Percentiles rank a stretch among this genome's conserved stretches.
Evolutionary conservation across 2,888 invertebrate species (phyloP).

Genomic region (Cantharis rustica): DNA sequence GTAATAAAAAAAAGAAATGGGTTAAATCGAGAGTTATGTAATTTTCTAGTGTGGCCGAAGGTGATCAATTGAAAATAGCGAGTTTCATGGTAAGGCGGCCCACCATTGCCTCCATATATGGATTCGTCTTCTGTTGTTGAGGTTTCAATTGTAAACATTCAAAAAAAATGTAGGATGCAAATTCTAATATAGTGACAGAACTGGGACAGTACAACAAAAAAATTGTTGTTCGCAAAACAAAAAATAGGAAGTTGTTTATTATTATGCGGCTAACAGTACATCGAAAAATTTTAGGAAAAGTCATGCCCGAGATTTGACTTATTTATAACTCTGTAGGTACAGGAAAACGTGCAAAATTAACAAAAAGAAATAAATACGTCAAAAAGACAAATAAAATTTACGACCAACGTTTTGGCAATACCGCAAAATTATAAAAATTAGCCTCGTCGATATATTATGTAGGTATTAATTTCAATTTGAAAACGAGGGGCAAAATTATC

Average conservation of each 20-base stretch:
- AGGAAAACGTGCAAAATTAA: background rate
- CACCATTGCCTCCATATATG: background rate
- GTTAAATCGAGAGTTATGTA: background rate
- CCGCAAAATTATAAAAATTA: background rate
- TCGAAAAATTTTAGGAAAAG: background rate
- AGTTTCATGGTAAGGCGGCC: slow-evolving; percentile 2
- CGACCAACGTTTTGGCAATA: background rate
- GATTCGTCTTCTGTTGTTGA: background rate
- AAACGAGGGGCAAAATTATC: background rate
- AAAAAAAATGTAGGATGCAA: slow-evolving; percentile 4
- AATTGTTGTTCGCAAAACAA: background rate
- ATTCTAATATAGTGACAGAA: background rate
- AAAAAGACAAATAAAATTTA: background rate
- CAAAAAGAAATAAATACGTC: background rate
- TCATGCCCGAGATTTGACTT: background rate
- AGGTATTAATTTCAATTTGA: background rate
- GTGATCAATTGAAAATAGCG: background rate
- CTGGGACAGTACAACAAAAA: background rate
- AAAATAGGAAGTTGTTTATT: background rate
- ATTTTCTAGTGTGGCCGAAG: background rate
- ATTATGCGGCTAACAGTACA: background rate
- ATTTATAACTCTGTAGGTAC: background rate
- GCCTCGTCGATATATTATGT: background rate
- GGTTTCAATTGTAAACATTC: background rate
- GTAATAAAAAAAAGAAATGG: background rate